Evolutionary conservation across 2,888 invertebrate species (phyloP).

Genomic region (Dasysyrphus tricinctus): DNA sequence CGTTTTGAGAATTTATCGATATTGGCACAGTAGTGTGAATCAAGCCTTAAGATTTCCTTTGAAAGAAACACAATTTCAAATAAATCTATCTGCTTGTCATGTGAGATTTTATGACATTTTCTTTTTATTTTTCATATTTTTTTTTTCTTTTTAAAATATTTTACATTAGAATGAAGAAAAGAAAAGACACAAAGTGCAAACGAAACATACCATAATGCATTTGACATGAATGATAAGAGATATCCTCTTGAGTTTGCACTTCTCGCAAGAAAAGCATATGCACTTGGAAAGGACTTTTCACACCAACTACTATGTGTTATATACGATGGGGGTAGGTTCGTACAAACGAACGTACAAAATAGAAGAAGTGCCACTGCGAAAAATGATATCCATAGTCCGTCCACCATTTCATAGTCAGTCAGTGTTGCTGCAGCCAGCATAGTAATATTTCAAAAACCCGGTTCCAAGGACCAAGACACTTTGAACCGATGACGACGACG

Average conservation of each 20-base stretch:
- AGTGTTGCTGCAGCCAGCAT: conserved; percentile 27
- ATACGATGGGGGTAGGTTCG: no score
- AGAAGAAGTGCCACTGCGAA: conserved; percentile 15
- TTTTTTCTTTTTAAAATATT: conserved; percentile 15
- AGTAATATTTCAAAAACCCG: conserved; percentile 65
- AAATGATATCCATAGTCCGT: conserved; percentile 28
- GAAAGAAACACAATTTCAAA: conserved; percentile 26
- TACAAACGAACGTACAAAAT: not conserved
- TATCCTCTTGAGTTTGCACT: conserved; percentile 36
- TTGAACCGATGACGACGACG: conserved; percentile 25
- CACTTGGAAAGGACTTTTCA: conserved; percentile 1
- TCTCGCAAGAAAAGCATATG: conserved; percentile 30
- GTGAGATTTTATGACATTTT: conserved; percentile 60
- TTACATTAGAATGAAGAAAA: conserved; percentile 8
- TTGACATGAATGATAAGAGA: conserved; percentile 47
- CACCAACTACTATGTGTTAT: not conserved
- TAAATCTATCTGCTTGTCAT: conserved; percentile 60
- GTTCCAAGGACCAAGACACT: conserved; percentile 57
- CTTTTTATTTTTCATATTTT: conserved; percentile 37
- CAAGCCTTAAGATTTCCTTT: conserved; percentile 24
- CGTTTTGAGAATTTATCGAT: no score
- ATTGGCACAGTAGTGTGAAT: no score
- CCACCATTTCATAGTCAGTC: conserved; percentile 6
- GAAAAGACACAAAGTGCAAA: conserved; percentile 40
- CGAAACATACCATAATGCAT: conserved; percentile 57